Evolutionary conservation across 53 echinoderm and acorn worm genomes (phyloP), one percentile per base, ranked within the genome.

Genomic region (Zoroaster sp.): DNA sequence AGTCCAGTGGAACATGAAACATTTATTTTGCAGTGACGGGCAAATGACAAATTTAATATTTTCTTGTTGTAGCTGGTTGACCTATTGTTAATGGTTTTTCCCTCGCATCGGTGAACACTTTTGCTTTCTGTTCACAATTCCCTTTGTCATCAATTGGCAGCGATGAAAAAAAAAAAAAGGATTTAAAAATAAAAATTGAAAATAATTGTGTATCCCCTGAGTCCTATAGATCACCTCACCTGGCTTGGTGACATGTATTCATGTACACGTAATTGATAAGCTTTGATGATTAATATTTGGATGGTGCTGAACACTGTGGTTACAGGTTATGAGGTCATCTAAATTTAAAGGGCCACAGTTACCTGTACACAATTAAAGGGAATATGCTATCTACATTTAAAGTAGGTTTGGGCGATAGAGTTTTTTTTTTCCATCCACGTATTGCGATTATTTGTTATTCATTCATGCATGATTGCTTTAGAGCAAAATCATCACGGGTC

Each of bases 231-330:
- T 13, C 7, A 9, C 7, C 13, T 9, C 13, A 9, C 47, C 47
- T 46, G 13, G 7, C 47, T 9, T 13, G 7, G 7, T n/a, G 8
- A 8, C 49, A 47, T 47, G 8, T 47, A 8, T 14, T 63, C 63
- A 9, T 63, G 63, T 23, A 18, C 15, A 63, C 7, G 21, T n/a
- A 17, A 63, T 63, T 63, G 63, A 63, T 63, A 18, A 63, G 13
- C n/a, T n/a, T 49, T 6, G 49, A 75, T 75, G 47, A 75, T 47
- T 75, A 75, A 47, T 75, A 46, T 47, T 47, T 45, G 46, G 44
- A 23, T 3, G 21, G 25, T 43, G 42, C 44, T 23, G 8, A 72
- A 72, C 72, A 74, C 74, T 23, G 32, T 74, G 45, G 5, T 42
- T 43, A 74, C 20, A 1, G 45, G 74, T 1, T 32, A 73, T 41